Evolutionary conservation across 2,797 vertebrate genomes (phyloP).

Genomic region (Echiichthys vipera): DNA sequence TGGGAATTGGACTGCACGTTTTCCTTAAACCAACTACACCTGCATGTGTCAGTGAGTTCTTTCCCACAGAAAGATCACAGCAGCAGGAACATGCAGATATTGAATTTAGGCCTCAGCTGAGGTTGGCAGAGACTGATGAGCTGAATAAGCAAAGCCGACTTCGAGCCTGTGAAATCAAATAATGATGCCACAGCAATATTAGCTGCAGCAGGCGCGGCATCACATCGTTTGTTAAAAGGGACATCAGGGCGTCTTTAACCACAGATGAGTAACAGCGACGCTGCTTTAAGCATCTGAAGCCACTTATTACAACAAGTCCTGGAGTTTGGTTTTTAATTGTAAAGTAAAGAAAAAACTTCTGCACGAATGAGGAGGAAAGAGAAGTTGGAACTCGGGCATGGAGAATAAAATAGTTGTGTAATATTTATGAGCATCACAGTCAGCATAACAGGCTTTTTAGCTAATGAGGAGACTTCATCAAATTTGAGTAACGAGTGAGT

Average conservation of each 20-base stretch:
- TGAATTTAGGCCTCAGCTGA: conserved; percentile 54
- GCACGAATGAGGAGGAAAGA: not conserved
- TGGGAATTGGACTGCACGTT: not conserved
- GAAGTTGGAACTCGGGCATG: not conserved
- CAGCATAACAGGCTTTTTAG: conserved; percentile 75
- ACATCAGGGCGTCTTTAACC: not conserved
- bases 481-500: no score
- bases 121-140: conserved; percentile 66
- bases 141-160: conserved; percentile 63
- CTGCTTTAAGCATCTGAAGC: not conserved
- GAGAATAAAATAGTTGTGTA: conserved; percentile 25
- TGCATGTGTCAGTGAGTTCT: conserved; percentile 10
- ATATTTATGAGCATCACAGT: conserved; percentile 72
- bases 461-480: conserved; percentile 75
- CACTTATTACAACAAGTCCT: not conserved
- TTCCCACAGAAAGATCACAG: conserved; percentile 24
- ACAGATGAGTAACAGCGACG: not conserved
- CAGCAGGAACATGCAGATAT: conserved; percentile 40
- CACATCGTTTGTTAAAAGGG: conserved; percentile 22
- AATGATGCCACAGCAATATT: conserved; percentile 52
- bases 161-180: conserved; percentile 64
- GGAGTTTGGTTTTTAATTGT: not conserved
- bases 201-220: conserved; percentile 11
- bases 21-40: conserved; percentile 7
- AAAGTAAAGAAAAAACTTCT: not conserved